These are phyloP conservation scores for Pangasianodon gigas DNA, from an alignment of 2,113 vertebrate genomes.

Conservation along the genomic window DNA sequence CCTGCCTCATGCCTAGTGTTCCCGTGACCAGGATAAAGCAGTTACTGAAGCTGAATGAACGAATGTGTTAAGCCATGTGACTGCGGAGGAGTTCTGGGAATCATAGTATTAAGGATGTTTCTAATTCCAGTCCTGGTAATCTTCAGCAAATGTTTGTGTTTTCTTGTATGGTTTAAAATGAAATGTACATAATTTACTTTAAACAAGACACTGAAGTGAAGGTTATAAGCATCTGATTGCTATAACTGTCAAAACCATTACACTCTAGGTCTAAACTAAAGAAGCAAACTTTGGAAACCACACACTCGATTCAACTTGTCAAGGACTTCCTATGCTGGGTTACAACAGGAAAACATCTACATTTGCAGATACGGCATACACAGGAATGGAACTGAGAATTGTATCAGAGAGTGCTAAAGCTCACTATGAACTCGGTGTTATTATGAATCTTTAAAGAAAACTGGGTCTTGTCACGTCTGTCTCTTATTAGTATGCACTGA, in stretches of 20 bases:
- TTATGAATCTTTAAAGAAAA: not conserved
- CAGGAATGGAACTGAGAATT: not conserved
- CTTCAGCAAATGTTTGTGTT: not conserved
- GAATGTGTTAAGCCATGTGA: not conserved
- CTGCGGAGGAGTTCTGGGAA: not conserved
- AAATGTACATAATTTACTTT: not conserved
- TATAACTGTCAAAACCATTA: not conserved
- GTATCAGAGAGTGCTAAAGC: not conserved
- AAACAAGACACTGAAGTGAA: not conserved
- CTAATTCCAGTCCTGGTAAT: not conserved
- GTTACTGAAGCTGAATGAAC: not conserved
- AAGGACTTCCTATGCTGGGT: not conserved
- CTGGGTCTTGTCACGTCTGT: constrained; percentile 13
- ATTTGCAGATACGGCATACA: not conserved
- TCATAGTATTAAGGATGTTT: not conserved
- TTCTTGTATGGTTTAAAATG: not conserved
- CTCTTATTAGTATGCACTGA: constrained; percentile 21
- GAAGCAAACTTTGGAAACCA: not conserved
- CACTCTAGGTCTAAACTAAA: not conserved
- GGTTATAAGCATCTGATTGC: not conserved
- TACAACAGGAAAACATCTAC: not conserved
- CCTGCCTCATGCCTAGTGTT: not conserved
- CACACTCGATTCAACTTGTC: not conserved
- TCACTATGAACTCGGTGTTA: not conserved
- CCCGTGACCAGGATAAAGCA: not conserved